These are phyloP conservation scores for Cydia pomonella DNA, from an alignment of 1,140 invertebrate genomes.

Conservation along the genomic window DNA sequence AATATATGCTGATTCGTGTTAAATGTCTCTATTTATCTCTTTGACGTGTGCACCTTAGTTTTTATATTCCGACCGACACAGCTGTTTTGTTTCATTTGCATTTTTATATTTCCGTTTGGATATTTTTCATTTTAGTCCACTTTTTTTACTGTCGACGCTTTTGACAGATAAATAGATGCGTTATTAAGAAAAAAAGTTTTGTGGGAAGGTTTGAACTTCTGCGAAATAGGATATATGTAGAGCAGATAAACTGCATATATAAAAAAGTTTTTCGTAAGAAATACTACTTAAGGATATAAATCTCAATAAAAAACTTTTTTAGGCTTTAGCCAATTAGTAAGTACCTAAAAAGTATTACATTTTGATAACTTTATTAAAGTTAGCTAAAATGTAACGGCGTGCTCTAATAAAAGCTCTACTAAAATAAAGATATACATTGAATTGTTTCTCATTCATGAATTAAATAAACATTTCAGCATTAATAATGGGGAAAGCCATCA, in stretches of 20 bases:
- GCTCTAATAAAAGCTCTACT: too few species aligned
- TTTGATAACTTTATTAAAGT: too few species aligned
- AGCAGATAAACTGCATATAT: background rate
- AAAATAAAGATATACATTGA: too few species aligned
- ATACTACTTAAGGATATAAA: too few species aligned
- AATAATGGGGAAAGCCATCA: background rate
- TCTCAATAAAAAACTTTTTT: background rate
- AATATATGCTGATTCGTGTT: slow-evolving; percentile 62
- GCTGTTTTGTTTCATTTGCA: slow-evolving; percentile 59
- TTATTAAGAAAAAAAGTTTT: background rate
- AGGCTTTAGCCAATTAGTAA: too few species aligned
- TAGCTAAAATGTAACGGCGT: too few species aligned
- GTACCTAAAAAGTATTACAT: too few species aligned
- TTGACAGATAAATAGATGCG: slow-evolving; percentile 24
- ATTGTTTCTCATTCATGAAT: too few species aligned
- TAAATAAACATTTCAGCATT: background rate
- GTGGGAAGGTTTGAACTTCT: background rate
- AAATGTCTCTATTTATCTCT: slow-evolving; percentile 70
- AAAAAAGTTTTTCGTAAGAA: background rate
- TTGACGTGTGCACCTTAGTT: slow-evolving; percentile 52
- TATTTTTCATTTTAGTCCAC: slow-evolving; percentile 26
- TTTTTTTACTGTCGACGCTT: slow-evolving; percentile 31
- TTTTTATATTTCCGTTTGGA: slow-evolving; percentile 54
- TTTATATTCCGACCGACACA: slow-evolving; percentile 43
- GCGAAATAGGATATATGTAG: slow-evolving; percentile 19